phyloP scores from a whole-genome alignment of 2,113 vertebrate species.

The Mormoops blainvillei region DNA sequence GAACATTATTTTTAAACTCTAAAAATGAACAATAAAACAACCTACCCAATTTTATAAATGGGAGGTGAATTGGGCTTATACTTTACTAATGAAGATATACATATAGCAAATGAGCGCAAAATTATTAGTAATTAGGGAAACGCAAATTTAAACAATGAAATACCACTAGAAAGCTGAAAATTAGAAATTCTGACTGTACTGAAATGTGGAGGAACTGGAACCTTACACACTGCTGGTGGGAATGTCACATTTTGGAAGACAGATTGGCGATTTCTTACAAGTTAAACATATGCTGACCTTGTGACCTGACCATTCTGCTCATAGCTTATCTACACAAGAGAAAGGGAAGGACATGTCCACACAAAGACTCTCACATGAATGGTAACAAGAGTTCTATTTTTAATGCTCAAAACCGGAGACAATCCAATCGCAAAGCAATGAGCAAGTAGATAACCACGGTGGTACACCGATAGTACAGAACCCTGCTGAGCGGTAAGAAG shows the following conservation, averaged over 20 bases:
- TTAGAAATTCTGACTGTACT: neutral
- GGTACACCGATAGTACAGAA: neutral
- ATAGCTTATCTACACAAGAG: neutral
- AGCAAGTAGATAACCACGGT: neutral
- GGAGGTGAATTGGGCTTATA: neutral
- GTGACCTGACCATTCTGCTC: neutral
- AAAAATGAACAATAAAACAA: neutral
- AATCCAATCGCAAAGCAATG: neutral
- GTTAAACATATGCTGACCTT: neutral
- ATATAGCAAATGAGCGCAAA: neutral
- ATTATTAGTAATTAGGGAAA: neutral
- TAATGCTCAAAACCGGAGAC: neutral
- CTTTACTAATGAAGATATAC: neutral
- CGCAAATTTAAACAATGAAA: neutral
- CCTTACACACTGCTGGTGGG: neutral
- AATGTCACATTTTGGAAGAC: neutral
- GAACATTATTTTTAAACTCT: neutral
- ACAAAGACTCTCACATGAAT: neutral
- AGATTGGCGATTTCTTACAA: neutral
- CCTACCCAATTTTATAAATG: neutral
- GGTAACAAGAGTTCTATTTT: neutral
- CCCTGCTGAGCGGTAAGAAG: neutral
- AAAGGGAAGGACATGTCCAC: neutral
- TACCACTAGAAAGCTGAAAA: neutral
- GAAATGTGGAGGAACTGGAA: neutral